Evolutionary conservation across 2,113 vertebrate genomes (phyloP), one percentile per base, ranked within the genome.

Genomic region (Takifugu bimaculatus): DNA sequence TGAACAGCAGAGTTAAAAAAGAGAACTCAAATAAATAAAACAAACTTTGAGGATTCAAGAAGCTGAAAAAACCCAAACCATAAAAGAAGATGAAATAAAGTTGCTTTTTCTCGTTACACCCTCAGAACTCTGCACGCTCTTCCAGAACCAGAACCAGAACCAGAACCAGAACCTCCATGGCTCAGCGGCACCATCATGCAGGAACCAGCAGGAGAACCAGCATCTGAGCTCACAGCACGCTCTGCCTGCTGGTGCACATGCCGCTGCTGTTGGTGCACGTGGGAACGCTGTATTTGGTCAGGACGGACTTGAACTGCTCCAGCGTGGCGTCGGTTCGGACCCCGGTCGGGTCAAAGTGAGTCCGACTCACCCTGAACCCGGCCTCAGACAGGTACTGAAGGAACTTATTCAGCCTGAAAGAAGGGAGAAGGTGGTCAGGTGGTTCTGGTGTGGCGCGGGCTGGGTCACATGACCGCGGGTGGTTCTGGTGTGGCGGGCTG

Each of bases 311-410:
- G 52, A 98, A 94, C 72, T 97, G 94, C 0, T 74, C 79, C 84
- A 99, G 78, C 0, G 93, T 92, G 0, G 94, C 95, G 0, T 93
- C 92, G 0, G 96, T 99, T 56, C 96, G 95, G 7, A 98, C 91
- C 13, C 96, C 96, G 10, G 95, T 98, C 0, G 97, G 97, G 73
- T 99, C 97, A 5, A 98, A 99, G 85, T 99, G 97, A 4, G 97
- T 99, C 67, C 97, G 92, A 50, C 96, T 94, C 25, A 97, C 96
- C 65, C 93, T 88, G 88, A 95, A 98, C 9, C 97, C 95, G 0
- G 93, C 96, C 84, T 97, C 92, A 0, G 91, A 94, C 60, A 99
- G 89, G 72, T 93, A 96, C 80, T 87, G 92, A 25, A 98, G 85
- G 66, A 99, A 98, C 72, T 95, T 98, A 64, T 98, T 99, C 75